Evolutionary conservation across 1,140 invertebrate genomes (phyloP), one percentile per base, ranked within the genome.

Genomic region (Sitobion miscanthi): DNA sequence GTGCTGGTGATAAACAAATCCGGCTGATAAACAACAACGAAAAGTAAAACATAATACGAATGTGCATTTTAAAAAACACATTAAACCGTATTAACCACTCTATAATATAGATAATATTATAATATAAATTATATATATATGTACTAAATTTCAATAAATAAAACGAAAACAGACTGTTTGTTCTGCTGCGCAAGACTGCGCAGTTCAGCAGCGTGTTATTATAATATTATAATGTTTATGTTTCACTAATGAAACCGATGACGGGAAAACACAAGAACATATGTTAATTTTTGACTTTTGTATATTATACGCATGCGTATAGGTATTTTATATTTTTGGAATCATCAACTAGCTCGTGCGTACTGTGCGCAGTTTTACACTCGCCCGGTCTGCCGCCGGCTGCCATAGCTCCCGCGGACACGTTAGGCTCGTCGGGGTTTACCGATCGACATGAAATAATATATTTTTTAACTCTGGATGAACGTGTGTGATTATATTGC

Each of bases 131-230:
- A 17, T 77, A 77, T 77, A 14, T 69, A 9, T 69, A n/a, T 38
- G 0, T 77, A 77, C n/a, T 77, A 35, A 17, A 85, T 23, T 85
- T 42, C 20, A n/a, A 62, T 90, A 90, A 62, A 90, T 62, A 90
- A 62, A 90, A 90, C 25, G 35, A 90, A 62, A 90, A 62, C 87
- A 62, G 52, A 90, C 88, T 42, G 52, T 90, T 90, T 42, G 88
- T 42, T 57, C 35, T n/a, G 62, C 30, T 42, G 23, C 35, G 62
- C 62, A 30, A 7, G 62, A 77, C 62, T 42, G 25, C 21, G 49
- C 52, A 42, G 20, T 85, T 42, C 83, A 9, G 52, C 83, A 9
- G 52, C 23, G 52, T 25, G 42, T 85, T n/a, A 77, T 77, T 77
- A 77, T 77, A 30, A 47, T 47, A 35, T 89, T 11, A 23, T 20